Base-by-base conservation (phyloP, 2,797 vertebrate genomes). In the Pipistrellus pygmaeus region DNA sequence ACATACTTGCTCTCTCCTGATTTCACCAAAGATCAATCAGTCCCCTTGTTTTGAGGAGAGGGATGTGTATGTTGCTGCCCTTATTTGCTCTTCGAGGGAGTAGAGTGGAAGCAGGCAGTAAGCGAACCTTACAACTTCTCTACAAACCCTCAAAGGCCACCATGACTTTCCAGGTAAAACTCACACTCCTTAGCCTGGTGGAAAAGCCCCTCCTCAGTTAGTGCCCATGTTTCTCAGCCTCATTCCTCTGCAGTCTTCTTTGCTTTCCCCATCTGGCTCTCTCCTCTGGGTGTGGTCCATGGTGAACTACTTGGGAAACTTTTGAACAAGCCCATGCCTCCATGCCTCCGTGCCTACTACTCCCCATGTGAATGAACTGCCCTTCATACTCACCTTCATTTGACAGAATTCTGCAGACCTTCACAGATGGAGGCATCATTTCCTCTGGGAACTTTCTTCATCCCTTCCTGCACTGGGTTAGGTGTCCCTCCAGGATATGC, bases 1-100 rank as follows among this genome's bases (percentile, higher is more conserved):
- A 55, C 48, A 9, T 10, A 15, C 60, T 77, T 69, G 23, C 30
- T 72, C 23, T 68, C 48, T 87, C 66, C 41, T 27, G 27, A 80
- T 64, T 89, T 95, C 38, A 44, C 21, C 12, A 7, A 94, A 85
- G n/a, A 53, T 73, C 57, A 51, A 76, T 38, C 6, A n/a, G 15
- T 73, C 18, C 41, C 41, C 81, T 83, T 83, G 51, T 75, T 88
- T 80, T 48, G 76, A 81, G 14, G 23, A 32, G 46, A 84, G 21
- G 48, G 27, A 32, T 69, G 35, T 48, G 81, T 64, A 30, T 9
- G 1, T 48, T 64, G 30, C 44, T n/a, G 30, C 21, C 14, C 32
- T 90, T 38, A 44, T 88, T 69, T 68, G 72, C 38, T 13, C 4
- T 60, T 35, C 25, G 20, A 32, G n/a, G 32, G 35, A 64, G 5